phyloP scores from a whole-genome alignment of 2,888 invertebrate genomes.

The Diarsia dahlii region DNA sequence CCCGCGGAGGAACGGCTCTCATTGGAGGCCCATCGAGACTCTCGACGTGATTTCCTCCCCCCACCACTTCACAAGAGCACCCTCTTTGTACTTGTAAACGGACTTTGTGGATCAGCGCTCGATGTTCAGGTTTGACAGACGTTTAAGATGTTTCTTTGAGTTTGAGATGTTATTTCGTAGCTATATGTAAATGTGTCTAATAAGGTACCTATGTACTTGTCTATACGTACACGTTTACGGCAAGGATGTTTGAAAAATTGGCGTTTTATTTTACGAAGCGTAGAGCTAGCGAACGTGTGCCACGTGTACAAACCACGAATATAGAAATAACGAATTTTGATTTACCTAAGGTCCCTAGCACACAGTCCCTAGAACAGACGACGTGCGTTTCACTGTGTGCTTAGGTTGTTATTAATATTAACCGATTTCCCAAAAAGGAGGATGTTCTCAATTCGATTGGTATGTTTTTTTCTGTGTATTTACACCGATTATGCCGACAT shows the following conservation, averaged over 20 bases:
- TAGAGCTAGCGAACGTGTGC: not conserved
- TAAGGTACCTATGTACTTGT: not conserved
- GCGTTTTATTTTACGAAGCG: not conserved
- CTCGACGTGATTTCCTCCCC: constrained; percentile 66
- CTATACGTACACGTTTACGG: not conserved
- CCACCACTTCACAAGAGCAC: constrained; percentile 68
- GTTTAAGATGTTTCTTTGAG: constrained; percentile 35
- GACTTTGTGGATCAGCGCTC: constrained; percentile 41
- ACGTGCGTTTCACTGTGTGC: too few species aligned
- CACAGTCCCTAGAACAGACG: too few species aligned
- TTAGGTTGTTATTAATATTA: too few species aligned
- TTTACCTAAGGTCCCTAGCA: not conserved
- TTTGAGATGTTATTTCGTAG: not conserved
- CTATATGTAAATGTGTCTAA: constrained; percentile 2
- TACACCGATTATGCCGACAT: too few species aligned
- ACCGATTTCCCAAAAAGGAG: too few species aligned
- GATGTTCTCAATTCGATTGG: too few species aligned
- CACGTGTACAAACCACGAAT: not conserved
- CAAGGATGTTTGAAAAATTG: not conserved
- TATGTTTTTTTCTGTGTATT: too few species aligned
- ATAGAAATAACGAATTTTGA: not conserved
- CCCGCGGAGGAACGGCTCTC: constrained; percentile 29
- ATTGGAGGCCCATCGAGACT: constrained; percentile 71
- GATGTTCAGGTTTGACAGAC: constrained; percentile 50
- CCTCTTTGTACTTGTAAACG: constrained; percentile 67